Evolutionary conservation across 2,888 invertebrate genomes (phyloP).

Genomic region (Habrosyne pyritoides): DNA sequence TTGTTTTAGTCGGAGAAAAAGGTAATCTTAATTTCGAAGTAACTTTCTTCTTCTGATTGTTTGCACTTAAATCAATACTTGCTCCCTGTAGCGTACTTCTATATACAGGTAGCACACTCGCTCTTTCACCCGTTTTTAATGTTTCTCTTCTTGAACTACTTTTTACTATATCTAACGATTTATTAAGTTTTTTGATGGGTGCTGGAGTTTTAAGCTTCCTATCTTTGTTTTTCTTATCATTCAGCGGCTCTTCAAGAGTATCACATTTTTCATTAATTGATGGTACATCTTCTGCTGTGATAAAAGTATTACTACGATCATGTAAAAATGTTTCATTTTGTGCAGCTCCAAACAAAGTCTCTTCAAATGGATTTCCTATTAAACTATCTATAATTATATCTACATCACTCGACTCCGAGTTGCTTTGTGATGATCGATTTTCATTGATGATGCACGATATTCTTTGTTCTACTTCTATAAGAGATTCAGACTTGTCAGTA

Average conservation of each 20-base stretch:
- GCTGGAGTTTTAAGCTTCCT: conserved; percentile 62
- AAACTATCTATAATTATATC: conserved; percentile 71
- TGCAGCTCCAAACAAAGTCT: conserved; percentile 43
- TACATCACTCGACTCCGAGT: conserved; percentile 75
- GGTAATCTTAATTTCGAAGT: conserved; percentile 71
- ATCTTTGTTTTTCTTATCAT: conserved; percentile 62
- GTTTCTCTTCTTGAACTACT: conserved; percentile 51
- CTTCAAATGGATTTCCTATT: conserved; percentile 54
- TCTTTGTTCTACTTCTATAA: conserved; percentile 75
- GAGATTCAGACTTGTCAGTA: conserved; percentile 65
- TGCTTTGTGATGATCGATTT: conserved; percentile 76
- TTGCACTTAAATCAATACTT: conserved; percentile 53
- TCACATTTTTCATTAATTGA: conserved; percentile 47
- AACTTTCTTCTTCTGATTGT: conserved; percentile 59
- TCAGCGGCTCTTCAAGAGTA: conserved; percentile 37
- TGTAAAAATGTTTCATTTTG: conserved; percentile 55
- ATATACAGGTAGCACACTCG: conserved; percentile 71
- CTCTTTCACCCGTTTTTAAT: conserved; percentile 53
- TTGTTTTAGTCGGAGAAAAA: conserved; percentile 68
- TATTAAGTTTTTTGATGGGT: conserved; percentile 65
- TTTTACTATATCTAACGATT: conserved; percentile 63
- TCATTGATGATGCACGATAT: conserved; percentile 78
- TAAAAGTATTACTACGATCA: conserved; percentile 70
- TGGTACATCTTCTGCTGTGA: conserved; percentile 50
- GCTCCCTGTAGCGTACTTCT: conserved; percentile 60